phyloP scores from a whole-genome alignment of 2,113 vertebrate genomes.

The Acrocephalus arundinaceus region DNA sequence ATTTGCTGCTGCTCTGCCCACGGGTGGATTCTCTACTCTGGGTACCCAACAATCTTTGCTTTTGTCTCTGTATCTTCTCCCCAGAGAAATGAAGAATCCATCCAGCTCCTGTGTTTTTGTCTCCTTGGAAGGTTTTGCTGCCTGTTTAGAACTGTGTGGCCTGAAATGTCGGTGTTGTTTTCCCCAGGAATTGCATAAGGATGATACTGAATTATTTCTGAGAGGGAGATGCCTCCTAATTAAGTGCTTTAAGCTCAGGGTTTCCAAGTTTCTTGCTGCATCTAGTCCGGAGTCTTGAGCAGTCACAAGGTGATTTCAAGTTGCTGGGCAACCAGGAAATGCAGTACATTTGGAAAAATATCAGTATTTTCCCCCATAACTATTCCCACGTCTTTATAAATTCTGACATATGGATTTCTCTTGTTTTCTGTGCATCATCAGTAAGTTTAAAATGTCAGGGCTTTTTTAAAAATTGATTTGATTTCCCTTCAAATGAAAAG shows the following conservation, averaged over 20 bases:
- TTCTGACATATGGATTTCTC: neutral
- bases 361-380: neutral
- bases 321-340: slow-evolving; percentile 2
- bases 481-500: neutral
- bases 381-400: neutral
- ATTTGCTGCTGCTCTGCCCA: neutral
- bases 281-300: neutral
- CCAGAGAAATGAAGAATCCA: neutral
- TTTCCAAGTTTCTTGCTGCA: neutral
- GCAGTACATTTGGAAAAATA: neutral
- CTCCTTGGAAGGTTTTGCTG: neutral
- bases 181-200: neutral
- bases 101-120: neutral
- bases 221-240: neutral
- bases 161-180: neutral
- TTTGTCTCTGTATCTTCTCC: neutral
- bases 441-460: neutral
- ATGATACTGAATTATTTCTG: neutral
- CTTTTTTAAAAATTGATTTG: neutral
- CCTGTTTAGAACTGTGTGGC: neutral
- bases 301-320: neutral
- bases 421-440: neutral
- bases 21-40: neutral
- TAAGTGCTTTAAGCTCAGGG: neutral
- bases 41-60: neutral